A percentile compares a stretch with the other conserved stretches of the same genome.
Conservation (phyloP, 2,797 vertebrate genomes). For the Pangasius mekongensis region DNA sequence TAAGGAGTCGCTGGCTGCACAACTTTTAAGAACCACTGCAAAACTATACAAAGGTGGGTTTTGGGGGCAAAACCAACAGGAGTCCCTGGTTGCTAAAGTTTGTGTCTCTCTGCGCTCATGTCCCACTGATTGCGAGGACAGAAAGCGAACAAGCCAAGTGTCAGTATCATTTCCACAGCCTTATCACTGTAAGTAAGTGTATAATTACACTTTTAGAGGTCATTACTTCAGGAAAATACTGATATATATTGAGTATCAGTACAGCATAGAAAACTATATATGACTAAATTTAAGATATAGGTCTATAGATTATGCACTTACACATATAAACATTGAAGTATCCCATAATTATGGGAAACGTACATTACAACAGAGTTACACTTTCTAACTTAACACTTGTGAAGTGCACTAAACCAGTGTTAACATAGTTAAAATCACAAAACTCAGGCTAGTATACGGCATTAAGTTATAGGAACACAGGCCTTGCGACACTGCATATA, state of each 20-base stretch:
- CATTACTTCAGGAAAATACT: slow-evolving; percentile 36
- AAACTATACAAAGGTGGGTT: background rate
- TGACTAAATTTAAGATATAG: slow-evolving; percentile 48
- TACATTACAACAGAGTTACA: slow-evolving; percentile 55
- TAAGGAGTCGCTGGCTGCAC: background rate
- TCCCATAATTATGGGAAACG: slow-evolving; percentile 60
- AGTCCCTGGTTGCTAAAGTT: background rate
- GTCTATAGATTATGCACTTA: slow-evolving; percentile 49
- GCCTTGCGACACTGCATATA: slow-evolving; percentile 51
- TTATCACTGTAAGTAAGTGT: background rate
- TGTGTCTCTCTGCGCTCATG: background rate
- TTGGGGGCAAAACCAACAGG: background rate
- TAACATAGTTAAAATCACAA: slow-evolving; percentile 61
- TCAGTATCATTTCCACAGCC: background rate
- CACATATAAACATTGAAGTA: slow-evolving; percentile 56
- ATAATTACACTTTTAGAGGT: slow-evolving; percentile 21
- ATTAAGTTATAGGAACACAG: slow-evolving; percentile 40
- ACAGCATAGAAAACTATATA: slow-evolving; percentile 48
- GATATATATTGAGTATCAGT: slow-evolving; percentile 39
- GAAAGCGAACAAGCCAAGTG: background rate
- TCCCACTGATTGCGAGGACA: background rate
- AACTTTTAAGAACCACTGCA: background rate
- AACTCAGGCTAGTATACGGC: slow-evolving; percentile 57
- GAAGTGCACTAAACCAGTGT: slow-evolving; percentile 69
- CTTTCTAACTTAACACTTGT: slow-evolving; percentile 64